A percentile compares a stretch with the other conserved stretches of the same genome.
Evolutionary conservation across 2,888 invertebrate genomes (phyloP).

Genomic region (Dicranocentrus wangi): DNA sequence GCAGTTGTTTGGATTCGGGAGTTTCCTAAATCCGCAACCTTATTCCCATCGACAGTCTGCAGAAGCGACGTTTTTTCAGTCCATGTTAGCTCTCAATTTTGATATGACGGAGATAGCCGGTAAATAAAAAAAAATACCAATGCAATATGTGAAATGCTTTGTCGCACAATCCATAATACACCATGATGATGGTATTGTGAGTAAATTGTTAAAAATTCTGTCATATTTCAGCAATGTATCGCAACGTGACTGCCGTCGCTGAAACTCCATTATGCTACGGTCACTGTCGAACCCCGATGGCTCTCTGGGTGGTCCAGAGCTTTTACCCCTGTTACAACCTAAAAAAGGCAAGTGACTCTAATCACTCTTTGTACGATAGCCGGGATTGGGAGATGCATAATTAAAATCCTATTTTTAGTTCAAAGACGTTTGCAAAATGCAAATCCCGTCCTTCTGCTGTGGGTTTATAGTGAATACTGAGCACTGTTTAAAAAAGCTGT

Average conservation of each 20-base stretch:
- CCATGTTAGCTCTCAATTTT: slow-evolving; percentile 60
- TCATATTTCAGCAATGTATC: slow-evolving; percentile 57
- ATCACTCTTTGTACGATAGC: too few relatives aligned
- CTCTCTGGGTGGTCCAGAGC: slow-evolving; percentile 65
- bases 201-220: not conserved
- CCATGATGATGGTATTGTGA: not conserved
- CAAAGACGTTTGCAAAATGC: too few relatives aligned
- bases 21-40: slow-evolving; percentile 25
- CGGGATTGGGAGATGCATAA: too few relatives aligned
- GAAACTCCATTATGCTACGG: slow-evolving; percentile 57
- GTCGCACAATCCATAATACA: not conserved
- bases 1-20: slow-evolving; percentile 35
- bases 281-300: slow-evolving; percentile 66
- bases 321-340: slow-evolving; percentile 65
- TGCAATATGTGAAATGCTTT: not conserved
- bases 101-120: slow-evolving; percentile 59
- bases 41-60: slow-evolving; percentile 14
- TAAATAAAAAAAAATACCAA: slow-evolving; percentile 25
- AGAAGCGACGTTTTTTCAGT: slow-evolving; percentile 56
- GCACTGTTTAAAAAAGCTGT: too few relatives aligned
- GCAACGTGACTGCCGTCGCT: slow-evolving; percentile 62
- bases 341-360: slow-evolving; percentile 63
- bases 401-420: too few relatives aligned
- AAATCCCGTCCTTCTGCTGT: too few relatives aligned
- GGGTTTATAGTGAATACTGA: too few relatives aligned